Percentiles rank a stretch among this genome's conserved stretches.
phyloP scores from a whole-genome alignment of 2,797 vertebrate genomes.

The Taeniopygia guttata region DNA sequence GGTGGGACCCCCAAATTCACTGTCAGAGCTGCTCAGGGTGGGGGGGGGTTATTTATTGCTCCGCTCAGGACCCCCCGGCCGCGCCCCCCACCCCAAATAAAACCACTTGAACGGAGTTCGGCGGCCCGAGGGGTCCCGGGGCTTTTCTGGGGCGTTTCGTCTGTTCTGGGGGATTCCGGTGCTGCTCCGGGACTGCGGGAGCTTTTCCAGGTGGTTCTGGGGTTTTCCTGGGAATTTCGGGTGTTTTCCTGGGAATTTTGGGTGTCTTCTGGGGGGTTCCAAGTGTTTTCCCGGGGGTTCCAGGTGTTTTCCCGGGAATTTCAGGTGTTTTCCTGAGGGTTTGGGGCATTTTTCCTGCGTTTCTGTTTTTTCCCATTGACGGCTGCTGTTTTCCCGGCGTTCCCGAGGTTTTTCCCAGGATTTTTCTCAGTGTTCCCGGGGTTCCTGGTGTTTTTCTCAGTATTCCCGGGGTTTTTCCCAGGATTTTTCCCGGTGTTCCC shows the following conservation, averaged over 20 bases:
- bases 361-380: neutral
- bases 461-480: too few relatives aligned
- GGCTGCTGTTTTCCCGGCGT: fast-evolving
- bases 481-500: too few relatives aligned
- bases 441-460: too few relatives aligned
- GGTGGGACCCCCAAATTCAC: neutral
- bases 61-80: neutral
- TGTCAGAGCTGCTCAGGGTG: neutral
- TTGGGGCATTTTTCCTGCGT: neutral
- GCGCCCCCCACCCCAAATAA: neutral
- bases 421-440: too few relatives aligned
- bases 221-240: too few relatives aligned
- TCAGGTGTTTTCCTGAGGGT: neutral
- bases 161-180: too few relatives aligned
- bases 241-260: neutral
- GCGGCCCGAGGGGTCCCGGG: too few relatives aligned
- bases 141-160: too few relatives aligned
- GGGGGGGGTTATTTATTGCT: neutral
- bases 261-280: neutral
- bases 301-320: fast-evolving
- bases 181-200: too few relatives aligned
- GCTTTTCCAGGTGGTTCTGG: too few relatives aligned
- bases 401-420: neutral
- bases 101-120: neutral
- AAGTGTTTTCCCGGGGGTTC: fast-evolving